Base-by-base conservation (phyloP, 2,797 vertebrate genomes). In the Rhabdomys pumilio region DNA sequence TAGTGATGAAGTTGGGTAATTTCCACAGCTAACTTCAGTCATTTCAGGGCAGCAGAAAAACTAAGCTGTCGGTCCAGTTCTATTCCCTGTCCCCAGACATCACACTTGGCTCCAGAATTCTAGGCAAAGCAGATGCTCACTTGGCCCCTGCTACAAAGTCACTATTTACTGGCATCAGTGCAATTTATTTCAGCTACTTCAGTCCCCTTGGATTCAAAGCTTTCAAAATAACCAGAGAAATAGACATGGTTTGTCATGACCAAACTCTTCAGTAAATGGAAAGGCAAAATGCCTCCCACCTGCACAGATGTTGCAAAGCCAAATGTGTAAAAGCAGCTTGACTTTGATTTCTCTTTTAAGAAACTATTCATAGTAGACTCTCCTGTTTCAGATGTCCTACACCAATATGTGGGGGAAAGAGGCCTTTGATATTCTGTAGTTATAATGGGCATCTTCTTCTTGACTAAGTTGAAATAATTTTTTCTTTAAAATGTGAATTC, bases 121-220 rank as follows among this genome's bases (percentile, higher is more conserved):
- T 93, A 93, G 88, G 91, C 95, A 94, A 96, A 96, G 67, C 97
- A 98, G 97, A 93, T 97, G 97, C 95, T 97, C 96, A 69, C 38
- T 96, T 90, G 93, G 67, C 91, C 80, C 93, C 89, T 93, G 55
- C 85, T 88, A 86, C 75, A 94, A 95, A 97, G 86, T 97, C 96
- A 96, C 94, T 93, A 76, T 93, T 97, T 95, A 96, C 94, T 98
- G 97, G 94, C 96, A 95, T 67, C 57, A 85, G 3, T 65, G 79
- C 89, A 88, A 92, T 96, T 97, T 97, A 97, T 93, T 97, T 97
- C 93, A 87, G 81, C 94, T 72, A 41, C 75, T 93, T 94, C 75
- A 93, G 73, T 91, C 89, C 90, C 91, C 95, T 90, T 96, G 59
- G 90, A 97, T 41, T 84, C 72, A 95, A 95, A 88, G 89, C 89